Percentiles rank a stretch among this genome's conserved stretches.
Conservation (phyloP, 2,113 vertebrate species). For the Anhinga anhinga region DNA sequence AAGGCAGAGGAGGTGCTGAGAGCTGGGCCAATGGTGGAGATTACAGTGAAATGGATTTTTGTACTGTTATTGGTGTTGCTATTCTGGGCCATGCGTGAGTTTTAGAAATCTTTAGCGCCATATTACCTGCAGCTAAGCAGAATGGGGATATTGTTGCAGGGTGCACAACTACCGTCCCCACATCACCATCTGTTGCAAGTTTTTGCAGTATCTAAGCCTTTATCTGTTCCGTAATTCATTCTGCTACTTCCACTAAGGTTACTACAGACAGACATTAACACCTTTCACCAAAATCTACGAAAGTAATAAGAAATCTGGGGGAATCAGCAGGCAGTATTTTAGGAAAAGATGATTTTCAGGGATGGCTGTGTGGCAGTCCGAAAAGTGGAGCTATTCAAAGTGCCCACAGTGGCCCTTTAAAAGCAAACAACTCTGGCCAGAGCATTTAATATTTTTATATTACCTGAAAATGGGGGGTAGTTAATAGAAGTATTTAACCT, state of each 20-base stretch:
- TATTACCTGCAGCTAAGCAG: not conserved
- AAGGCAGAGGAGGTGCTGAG: not conserved
- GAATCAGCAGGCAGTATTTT: not conserved
- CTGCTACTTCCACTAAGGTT: not conserved
- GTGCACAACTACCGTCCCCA: not conserved
- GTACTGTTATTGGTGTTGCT: not conserved
- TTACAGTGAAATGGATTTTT: not conserved
- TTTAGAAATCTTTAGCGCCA: not conserved
- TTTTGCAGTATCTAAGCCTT: not conserved
- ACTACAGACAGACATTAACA: not conserved
- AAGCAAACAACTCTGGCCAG: not conserved
- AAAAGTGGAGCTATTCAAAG: not conserved
- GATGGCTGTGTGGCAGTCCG: not conserved
- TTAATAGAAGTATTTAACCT: not conserved
- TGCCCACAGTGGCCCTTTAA: not conserved
- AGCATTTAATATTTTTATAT: not conserved
- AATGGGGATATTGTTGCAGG: not conserved
- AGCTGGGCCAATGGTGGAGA: not conserved
- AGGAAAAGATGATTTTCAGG: not conserved
- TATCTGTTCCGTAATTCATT: not conserved
- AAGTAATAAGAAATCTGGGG: not conserved
- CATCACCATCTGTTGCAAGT: not conserved
- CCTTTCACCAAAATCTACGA: not conserved
- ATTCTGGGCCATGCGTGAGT: not conserved
- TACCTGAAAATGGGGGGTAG: not conserved